Conservation (phyloP, 2,888 invertebrate species). For the Agrochola lychnidis region DNA sequence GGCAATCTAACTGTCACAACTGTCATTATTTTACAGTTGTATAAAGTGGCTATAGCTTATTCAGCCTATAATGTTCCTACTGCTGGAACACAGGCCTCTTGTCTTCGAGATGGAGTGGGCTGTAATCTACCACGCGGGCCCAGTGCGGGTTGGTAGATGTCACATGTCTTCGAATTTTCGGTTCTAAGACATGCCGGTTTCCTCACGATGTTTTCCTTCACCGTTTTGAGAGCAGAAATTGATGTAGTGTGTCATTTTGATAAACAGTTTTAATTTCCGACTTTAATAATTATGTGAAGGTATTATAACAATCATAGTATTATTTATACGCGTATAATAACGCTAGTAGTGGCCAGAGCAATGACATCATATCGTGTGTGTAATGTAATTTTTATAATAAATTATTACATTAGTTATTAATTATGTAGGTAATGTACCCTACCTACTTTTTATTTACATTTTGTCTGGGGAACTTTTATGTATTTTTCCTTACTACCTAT, state of each 20-base stretch:
- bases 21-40: no score
- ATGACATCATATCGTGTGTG: conserved; percentile 42
- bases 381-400: conserved; percentile 39
- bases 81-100: no score
- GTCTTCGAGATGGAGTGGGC: no score
- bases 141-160: no score
- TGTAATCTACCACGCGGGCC: no score
- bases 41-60: no score
- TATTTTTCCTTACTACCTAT: conserved; percentile 25
- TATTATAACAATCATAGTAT: not conserved
- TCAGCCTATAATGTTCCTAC: no score
- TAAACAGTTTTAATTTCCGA: not conserved
- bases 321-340: not conserved
- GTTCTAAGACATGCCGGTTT: no score
- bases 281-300: not conserved
- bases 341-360: conserved; percentile 26
- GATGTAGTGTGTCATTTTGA: not conserved
- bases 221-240: not conserved
- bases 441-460: not conserved
- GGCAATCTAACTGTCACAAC: no score
- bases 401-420: conserved; percentile 22
- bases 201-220: no score
- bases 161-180: no score
- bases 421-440: not conserved
- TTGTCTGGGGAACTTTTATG: conserved; percentile 13